Base-by-base conservation (phyloP, 2,797 vertebrate species). In the Takifugu rubripes region DNA sequence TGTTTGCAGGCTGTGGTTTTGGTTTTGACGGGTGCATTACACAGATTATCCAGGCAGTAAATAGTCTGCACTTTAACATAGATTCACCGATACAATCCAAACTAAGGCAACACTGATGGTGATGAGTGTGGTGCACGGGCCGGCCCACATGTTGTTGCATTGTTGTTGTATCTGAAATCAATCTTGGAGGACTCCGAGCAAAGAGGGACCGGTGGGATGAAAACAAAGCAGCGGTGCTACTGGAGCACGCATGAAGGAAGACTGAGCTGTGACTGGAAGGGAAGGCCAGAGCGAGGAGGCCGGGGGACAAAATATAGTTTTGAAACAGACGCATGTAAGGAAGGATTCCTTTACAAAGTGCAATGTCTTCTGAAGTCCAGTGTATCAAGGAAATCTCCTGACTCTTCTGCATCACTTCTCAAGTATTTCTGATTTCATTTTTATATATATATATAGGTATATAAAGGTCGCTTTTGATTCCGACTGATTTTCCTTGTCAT, bases 111-210 rank as follows among this genome's bases (percentile, higher is more conserved):
- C 16, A 7, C 16, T 44, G n/a, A 42, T 6, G 36, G 8, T 47
- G 5, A 62, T 31, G 33, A 11, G 33, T 36, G 33, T 3, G 33
- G 33, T 31, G 26, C 14, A 33, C 10, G 25, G 31, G 25, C 44
- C 54, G 56, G 25, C 31, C 26, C 48, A 57, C 59, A 40, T 67
- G 61, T 49, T 68, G 64, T 61, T 4, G 7, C 56, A 68, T 64
- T 29, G 64, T 66, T 75, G 12, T 73, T 12, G 21, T 26, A 61
- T 45, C 56, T 61, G 44, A 79, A 83, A 80, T 77, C 70, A 42
- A 77, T 77, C 53, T 29, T 27, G 51, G 42, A 46, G 54, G 62
- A 52, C 59, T 26, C 45, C 2, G 5, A 67, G 54, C 29, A 45
- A 47, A 25, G 46, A 47, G 25, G 58, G 43, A 27, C 25, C 59